These are phyloP conservation scores for Etheostoma cragini DNA, from an alignment of 2,113 vertebrate species.

Conservation along the genomic window DNA sequence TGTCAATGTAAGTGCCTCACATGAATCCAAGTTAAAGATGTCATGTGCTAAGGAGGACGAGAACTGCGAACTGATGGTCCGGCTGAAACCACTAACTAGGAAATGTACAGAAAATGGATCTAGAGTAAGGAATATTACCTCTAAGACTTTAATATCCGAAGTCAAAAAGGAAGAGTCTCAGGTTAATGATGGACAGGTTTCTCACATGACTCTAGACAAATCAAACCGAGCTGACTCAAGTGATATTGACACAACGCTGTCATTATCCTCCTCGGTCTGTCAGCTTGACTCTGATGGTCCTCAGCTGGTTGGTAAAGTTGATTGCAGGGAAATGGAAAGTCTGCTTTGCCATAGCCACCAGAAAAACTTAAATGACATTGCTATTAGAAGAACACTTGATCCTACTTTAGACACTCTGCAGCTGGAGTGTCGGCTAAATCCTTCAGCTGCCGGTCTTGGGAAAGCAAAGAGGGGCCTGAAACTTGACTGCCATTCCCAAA, in stretches of 20 bases:
- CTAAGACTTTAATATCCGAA: not conserved
- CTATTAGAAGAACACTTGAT: not conserved
- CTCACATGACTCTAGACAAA: not conserved
- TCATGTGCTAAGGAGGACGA: not conserved
- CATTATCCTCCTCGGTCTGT: constrained; percentile 3
- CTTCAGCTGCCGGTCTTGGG: not conserved
- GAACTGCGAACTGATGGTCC: not conserved
- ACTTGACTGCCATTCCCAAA: constrained; percentile 2
- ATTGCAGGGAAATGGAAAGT: not conserved
- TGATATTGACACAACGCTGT: not conserved
- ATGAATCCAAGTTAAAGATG: not conserved
- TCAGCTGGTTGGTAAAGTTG: not conserved
- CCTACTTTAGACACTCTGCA: constrained; percentile 1
- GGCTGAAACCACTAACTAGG: not conserved
- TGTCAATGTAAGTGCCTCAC: constrained; percentile 44
- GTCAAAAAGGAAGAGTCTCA: constrained; percentile 2
- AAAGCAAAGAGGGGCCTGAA: constrained; percentile 48
- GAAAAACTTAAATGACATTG: not conserved
- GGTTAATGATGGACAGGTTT: constrained; percentile 7
- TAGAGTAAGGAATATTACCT: not conserved
- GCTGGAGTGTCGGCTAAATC: constrained; percentile 5
- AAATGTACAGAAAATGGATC: constrained; percentile 24
- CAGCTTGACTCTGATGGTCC: not conserved
- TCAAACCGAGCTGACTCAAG: not conserved
- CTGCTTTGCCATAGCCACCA: constrained; percentile 18